Evolutionary conservation across 2,888 invertebrate genomes (phyloP), one percentile per base, ranked within the genome.

Genomic region (Aleiodes alternator): DNA sequence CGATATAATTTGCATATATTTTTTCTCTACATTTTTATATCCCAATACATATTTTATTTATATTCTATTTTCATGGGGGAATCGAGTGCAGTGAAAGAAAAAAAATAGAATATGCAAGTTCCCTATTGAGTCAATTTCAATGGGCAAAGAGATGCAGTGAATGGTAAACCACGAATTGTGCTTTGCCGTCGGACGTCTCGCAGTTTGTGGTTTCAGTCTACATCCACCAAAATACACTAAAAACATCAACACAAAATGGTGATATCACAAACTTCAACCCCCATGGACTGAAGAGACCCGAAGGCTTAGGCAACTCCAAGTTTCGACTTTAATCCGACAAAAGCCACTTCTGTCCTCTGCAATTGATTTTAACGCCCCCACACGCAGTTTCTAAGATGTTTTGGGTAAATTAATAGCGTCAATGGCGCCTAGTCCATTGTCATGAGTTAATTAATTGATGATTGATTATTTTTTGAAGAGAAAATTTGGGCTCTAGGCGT

Each of bases 301-400:
- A 7, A 34, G 80, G 80, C 81, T 83, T 81, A 88, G 84, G 84
- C 84, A 79, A 83, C 85, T 87, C 85, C 84, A 88, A 89, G 87
- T 89, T 88, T 88, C 51, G 23, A 84, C 82, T 84, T 89, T 89
- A 89, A 89, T 89, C 88, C 89, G 88, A 85, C 77, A 84, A 89
- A 89, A 89, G 89, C 89, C 88, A 83, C 84, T 78, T 78, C 87
- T 88, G 89, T 86, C 88, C 83, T 83, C 76, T 77, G 84, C 86
- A 89, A 89, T 89, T 89, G 89, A 89, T 88, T 88, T 82, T 80
- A 80, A 84, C 84, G 79, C 80, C 51, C 31, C 53, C 43, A 43
- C 43, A 43, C 43, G 11, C 43, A 43, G 43, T 14, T 31, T 57
- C 31, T 31, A 34, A 59, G 59, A 34, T 12, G 59, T n/a, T 23